Evolutionary conservation across 2,113 vertebrate species (phyloP).

Genomic region (Martes martes): DNA sequence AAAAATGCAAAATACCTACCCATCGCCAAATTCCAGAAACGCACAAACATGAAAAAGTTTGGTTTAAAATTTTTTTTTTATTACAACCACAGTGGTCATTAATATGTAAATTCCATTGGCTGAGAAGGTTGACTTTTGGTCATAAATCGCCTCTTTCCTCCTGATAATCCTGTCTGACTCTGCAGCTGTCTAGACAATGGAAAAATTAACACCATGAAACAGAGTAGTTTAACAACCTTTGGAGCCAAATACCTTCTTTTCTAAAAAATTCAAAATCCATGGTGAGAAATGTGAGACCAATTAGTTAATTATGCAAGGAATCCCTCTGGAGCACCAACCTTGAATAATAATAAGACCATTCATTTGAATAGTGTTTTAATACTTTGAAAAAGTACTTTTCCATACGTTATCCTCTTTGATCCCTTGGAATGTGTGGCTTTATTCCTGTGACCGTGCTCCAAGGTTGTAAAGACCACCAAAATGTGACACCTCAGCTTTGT

Average conservation of each 20-base stretch:
- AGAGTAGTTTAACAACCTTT: conserved; percentile 71
- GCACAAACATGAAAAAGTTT: not conserved
- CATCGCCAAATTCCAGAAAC: conserved; percentile 24
- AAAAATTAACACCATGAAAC: conserved; percentile 79
- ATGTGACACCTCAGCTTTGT: not conserved
- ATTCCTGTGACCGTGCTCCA: not conserved
- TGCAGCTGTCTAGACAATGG: conserved; percentile 82
- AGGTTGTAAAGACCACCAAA: not conserved
- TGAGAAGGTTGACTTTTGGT: not conserved
- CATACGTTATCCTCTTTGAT: not conserved
- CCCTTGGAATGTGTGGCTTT: not conserved
- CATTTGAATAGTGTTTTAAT: not conserved
- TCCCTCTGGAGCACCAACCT: not conserved
- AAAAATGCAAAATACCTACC: conserved; percentile 40
- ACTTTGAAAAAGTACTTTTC: not conserved
- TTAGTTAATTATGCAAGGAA: conserved; percentile 67
- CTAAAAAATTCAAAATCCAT: conserved; percentile 55
- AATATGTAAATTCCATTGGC: conserved; percentile 12
- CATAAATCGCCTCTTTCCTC: conserved; percentile 15
- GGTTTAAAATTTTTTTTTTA: conserved; percentile 18
- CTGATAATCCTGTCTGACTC: conserved; percentile 79
- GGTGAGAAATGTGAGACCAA: conserved; percentile 71
- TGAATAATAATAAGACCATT: not conserved
- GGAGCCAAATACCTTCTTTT: conserved; percentile 76
- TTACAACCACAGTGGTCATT: conserved; percentile 1